A percentile compares a stretch with the other conserved stretches of the same genome.
Conservation (phyloP, 2,888 invertebrate species). For the Lomographa bimaculata region DNA sequence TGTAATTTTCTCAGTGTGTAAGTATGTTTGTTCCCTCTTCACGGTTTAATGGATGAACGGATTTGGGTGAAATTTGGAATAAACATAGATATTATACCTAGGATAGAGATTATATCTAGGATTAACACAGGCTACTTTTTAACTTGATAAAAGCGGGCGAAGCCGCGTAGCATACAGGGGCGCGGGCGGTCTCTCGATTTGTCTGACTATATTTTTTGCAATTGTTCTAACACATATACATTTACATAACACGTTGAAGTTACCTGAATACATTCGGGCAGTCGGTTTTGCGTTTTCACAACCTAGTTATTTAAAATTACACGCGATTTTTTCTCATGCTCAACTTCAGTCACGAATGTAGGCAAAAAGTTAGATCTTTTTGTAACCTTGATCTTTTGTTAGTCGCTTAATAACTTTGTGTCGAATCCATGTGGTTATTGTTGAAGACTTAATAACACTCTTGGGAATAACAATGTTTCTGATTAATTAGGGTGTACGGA, state of each 20-base stretch:
- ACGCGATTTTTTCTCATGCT: conserved; percentile 69
- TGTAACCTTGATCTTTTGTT: conserved; percentile 76
- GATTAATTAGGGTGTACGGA: conserved; percentile 16
- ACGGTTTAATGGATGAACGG: too few species aligned
- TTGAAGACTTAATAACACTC: conserved; percentile 41
- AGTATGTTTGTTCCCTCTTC: too few species aligned
- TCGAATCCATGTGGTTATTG: conserved; percentile 50
- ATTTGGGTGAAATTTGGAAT: too few species aligned
- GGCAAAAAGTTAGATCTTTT: conserved; percentile 73
- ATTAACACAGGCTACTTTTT: too few species aligned
- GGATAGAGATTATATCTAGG: too few species aligned
- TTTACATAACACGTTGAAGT: conserved; percentile 32
- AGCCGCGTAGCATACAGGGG: too few species aligned
- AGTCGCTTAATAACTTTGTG: conserved; percentile 69
- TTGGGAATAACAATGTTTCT: conserved; percentile 34
- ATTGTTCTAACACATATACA: conserved; percentile 26
- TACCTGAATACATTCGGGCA: conserved; percentile 14
- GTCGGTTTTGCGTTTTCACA: conserved; percentile 47
- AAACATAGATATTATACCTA: too few species aligned
- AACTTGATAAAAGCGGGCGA: too few species aligned
- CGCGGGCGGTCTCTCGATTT: too few species aligned
- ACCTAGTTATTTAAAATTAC: conserved; percentile 71
- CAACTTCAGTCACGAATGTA: conserved; percentile 72
- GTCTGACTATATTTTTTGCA: conserved; percentile 34
- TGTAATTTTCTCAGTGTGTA: too few species aligned